Percentiles rank a stretch among this genome's conserved stretches.
Conservation (phyloP, 2,113 vertebrate species). For the Tragelaphus strepsiceros region DNA sequence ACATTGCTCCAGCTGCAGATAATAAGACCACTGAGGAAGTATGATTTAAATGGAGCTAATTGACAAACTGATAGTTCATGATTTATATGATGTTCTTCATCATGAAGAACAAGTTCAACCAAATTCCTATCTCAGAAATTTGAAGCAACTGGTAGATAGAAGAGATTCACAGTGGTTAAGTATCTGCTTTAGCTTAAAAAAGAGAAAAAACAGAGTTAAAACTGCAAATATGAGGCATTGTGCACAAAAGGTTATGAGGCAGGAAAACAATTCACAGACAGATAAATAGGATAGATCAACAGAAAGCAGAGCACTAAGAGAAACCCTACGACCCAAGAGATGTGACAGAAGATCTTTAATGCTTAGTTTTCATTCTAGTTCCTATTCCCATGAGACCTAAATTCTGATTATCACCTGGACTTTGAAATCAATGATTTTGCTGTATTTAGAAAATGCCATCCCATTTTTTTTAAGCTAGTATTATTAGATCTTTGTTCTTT, state of each 20-base stretch:
- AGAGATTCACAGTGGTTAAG: background rate
- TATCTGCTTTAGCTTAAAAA: background rate
- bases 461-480: background rate
- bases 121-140: background rate
- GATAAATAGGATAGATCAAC: background rate
- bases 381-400: background rate
- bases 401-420: background rate
- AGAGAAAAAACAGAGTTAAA: background rate
- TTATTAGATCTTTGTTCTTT: background rate
- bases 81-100: background rate
- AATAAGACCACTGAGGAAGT: background rate
- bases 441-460: background rate
- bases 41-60: background rate
- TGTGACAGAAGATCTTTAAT: background rate
- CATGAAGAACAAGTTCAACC: background rate
- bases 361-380: background rate
- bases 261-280: background rate
- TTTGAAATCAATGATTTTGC: background rate
- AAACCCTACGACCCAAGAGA: background rate
- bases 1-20: background rate
- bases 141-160: background rate
- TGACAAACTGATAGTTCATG: background rate
- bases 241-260: background rate
- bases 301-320: background rate
- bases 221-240: background rate